phyloP scores from a whole-genome alignment of 2,888 invertebrate genomes.

The Ctenicera cuprea region DNA sequence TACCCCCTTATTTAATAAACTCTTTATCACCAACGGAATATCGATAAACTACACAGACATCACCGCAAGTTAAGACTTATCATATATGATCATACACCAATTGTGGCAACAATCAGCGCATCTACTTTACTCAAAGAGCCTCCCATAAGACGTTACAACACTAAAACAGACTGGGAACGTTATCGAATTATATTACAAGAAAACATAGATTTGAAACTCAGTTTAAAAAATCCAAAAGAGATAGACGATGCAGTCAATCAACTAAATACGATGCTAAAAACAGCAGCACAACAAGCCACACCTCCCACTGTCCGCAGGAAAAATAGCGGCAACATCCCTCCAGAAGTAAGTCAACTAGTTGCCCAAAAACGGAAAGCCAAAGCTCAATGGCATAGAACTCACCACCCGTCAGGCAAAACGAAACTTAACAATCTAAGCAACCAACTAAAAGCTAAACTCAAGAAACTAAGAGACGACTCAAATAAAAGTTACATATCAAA shows the following conservation, averaged over 20 bases:
- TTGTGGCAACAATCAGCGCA: neutral
- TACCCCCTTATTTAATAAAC: too few species aligned
- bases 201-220: constrained; percentile 11
- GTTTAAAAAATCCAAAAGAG: constrained; percentile 4
- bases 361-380: constrained; percentile 28
- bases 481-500: constrained; percentile 24
- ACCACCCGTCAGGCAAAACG: constrained; percentile 30
- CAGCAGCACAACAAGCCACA: neutral
- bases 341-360: constrained; percentile 29
- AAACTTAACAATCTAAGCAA: constrained; percentile 21
- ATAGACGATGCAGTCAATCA: neutral
- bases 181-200: neutral
- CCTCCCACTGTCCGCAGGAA: neutral
- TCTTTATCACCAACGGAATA: constrained; percentile 3
- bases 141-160: neutral
- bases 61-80: neutral
- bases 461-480: constrained; percentile 18
- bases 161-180: constrained; percentile 5
- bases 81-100: neutral
- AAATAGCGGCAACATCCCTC: constrained; percentile 10
- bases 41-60: constrained; percentile 1
- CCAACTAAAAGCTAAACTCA: constrained; percentile 28
- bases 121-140: neutral
- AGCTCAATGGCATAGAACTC: constrained; percentile 29
- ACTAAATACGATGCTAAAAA: constrained; percentile 4